A percentile compares a stretch with the other conserved stretches of the same genome.
Evolutionary conservation across 2,797 vertebrate genomes (phyloP).

Genomic region (Sphenopsis melanotis): DNA sequence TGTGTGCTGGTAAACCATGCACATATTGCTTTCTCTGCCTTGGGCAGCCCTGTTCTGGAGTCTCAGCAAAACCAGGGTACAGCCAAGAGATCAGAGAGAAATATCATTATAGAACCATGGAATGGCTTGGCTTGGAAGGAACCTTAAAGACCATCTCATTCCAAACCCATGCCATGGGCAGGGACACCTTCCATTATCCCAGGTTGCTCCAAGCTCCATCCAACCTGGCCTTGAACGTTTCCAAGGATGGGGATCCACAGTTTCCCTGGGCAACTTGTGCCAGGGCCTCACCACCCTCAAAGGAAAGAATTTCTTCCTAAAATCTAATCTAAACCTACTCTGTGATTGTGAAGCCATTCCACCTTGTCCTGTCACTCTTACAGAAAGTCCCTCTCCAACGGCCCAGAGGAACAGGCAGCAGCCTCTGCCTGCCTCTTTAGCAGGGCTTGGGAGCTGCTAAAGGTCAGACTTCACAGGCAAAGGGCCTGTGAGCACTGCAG

Average conservation of each 20-base stretch:
- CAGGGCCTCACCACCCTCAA: not conserved
- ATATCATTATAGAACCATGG: not conserved
- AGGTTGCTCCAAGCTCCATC: not conserved
- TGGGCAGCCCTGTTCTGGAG: not conserved
- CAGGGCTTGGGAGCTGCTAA: not conserved
- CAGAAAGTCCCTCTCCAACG: not conserved
- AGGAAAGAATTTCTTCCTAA: not conserved
- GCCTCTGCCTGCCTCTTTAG: not conserved
- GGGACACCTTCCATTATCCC: not conserved
- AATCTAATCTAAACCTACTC: not conserved
- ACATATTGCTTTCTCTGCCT: not conserved
- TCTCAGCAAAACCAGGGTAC: not conserved
- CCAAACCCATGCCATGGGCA: not conserved
- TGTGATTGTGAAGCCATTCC: not conserved
- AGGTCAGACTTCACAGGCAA: not conserved
- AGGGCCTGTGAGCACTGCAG: not conserved
- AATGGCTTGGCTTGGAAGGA: not conserved
- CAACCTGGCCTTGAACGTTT: not conserved
- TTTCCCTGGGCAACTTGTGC: not conserved
- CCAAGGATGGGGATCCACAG: not conserved
- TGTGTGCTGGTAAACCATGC: not conserved
- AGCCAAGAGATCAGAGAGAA: not conserved
- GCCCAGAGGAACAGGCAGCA: not conserved
- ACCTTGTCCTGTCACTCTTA: not conserved
- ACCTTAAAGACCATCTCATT: not conserved